Base-by-base conservation (phyloP, 2,797 vertebrate species). In the Myiotriccus ornatus region DNA sequence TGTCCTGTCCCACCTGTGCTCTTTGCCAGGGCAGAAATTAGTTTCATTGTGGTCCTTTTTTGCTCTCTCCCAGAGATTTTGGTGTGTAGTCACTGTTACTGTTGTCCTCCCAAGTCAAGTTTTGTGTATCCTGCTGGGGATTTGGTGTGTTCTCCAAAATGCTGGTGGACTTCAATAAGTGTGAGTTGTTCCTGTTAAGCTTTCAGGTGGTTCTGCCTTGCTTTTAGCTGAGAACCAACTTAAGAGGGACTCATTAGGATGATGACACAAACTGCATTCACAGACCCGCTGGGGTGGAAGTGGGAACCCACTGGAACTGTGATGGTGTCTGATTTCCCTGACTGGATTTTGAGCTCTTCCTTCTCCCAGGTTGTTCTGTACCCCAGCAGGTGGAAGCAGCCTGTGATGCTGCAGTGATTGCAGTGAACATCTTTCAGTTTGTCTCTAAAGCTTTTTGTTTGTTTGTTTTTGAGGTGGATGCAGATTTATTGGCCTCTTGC, bases 371-470 rank as follows among this genome's bases (percentile, higher is more conserved):
- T 74, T 41, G 53, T 89, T 84, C 46, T 53, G 49, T 35, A 30
- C 69, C 71, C 52, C 77, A 93, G 86, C 78, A 90, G 79, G 62
- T 83, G 62, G 81, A 94, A 89, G 64, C 87, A 92, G 84, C 57
- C 63, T 65, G 88, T 94, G 87, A 44, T 89, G 88, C 79, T 91
- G 22, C 73, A 53, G 23, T 68, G 60, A 55, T 67, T 70, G 49
- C 34, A 77, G 41, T 56, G 89, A 87, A 65, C 21, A n/a, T 57
- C 15, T 5, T 47, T 73, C 35, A 6, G 27, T 50, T 65, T 59
- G 77, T 73, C 70, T 56, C 39, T 79, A 57, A 71, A 68, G 37
- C 7, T 55, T 43, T 37, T 16, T 20, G 12, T 2, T 20, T 73
- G n/a, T 49, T 50, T 7, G 14, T 15, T 37, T 23, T 20, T 70